Evolutionary conservation across 2,113 vertebrate species (phyloP).

Genomic region (Tretioscincus oriximinensis): DNA sequence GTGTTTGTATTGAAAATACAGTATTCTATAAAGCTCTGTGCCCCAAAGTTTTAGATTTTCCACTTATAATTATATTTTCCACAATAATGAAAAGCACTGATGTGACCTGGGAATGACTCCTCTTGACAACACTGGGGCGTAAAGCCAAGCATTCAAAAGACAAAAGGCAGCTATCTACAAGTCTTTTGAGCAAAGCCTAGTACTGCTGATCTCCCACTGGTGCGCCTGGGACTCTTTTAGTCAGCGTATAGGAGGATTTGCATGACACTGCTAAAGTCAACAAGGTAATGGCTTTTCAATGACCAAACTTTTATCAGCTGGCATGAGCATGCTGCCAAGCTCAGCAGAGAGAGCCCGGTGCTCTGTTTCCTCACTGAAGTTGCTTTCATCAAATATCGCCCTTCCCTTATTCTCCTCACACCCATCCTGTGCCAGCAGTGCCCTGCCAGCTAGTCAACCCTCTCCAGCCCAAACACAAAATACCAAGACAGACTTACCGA

Average conservation of each 20-base stretch:
- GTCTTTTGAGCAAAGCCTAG: neutral
- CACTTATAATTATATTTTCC: constrained; percentile 50
- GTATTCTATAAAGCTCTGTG: neutral
- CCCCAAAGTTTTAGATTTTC: constrained; percentile 36
- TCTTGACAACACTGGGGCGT: constrained; percentile 68
- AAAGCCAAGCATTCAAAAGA: constrained; percentile 45
- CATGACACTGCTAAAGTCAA: neutral
- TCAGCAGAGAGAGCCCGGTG: neutral
- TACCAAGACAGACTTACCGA: constrained; percentile 89
- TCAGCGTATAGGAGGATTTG: neutral
- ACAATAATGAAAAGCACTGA: neutral
- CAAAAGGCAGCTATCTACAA: neutral
- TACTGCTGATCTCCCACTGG: neutral
- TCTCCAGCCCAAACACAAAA: constrained; percentile 55
- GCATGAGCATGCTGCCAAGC: neutral
- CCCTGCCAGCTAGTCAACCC: neutral
- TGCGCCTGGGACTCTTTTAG: neutral
- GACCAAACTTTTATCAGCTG: constrained; percentile 13
- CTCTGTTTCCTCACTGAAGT: neutral
- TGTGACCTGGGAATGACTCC: constrained; percentile 58
- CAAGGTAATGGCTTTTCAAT: neutral
- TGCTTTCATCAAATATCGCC: neutral
- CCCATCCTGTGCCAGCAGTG: neutral
- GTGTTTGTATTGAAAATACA: constrained; percentile 14
- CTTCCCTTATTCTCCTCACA: neutral